Conservation (phyloP, 1,140 invertebrate species). For the Episyrphus balteatus region DNA sequence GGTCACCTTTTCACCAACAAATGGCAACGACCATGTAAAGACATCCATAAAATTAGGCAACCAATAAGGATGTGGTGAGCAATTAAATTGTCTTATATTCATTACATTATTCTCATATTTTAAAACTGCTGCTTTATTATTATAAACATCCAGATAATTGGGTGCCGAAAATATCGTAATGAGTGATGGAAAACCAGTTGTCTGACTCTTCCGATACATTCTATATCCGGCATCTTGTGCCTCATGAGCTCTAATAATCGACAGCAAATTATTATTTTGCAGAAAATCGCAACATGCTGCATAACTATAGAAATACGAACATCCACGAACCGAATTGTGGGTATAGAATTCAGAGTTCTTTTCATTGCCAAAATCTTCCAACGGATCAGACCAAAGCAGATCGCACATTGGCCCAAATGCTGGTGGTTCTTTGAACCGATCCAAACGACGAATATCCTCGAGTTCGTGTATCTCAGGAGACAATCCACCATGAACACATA, state of each 20-base stretch:
- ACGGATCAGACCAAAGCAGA: conserved; percentile 92
- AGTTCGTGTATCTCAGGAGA: conserved; percentile 97
- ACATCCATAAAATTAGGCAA: conserved; percentile 99
- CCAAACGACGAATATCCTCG: conserved; percentile 98
- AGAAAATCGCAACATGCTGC: conserved; percentile 99
- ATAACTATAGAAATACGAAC: conserved; percentile 99
- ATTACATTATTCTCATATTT: conserved; percentile 99
- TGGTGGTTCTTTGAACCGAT: conserved; percentile 98
- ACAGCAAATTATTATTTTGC: conserved; percentile 97
- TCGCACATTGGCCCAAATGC: conserved; percentile 99
- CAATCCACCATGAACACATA: conserved; percentile 96
- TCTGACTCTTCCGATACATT: conserved; percentile 99
- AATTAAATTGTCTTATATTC: conserved; percentile 99
- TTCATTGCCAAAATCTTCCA: conserved; percentile 98
- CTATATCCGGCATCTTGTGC: conserved; percentile 98
- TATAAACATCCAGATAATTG: conserved; percentile 99
- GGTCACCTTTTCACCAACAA: conserved; percentile 98
- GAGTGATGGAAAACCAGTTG: conserved; percentile 96
- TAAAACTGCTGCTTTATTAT: conserved; percentile 98
- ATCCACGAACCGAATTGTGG: conserved; percentile 97
- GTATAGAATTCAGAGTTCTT: conserved; percentile 98
- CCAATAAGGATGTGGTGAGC: conserved; percentile 99
- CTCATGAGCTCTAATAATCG: conserved; percentile 98
- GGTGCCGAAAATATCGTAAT: conserved; percentile 99
- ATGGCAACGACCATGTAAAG: conserved; percentile 98